These are phyloP conservation scores for Aspidapion aeneum DNA, from an alignment of 2,888 invertebrate species.

Conservation along the genomic window DNA sequence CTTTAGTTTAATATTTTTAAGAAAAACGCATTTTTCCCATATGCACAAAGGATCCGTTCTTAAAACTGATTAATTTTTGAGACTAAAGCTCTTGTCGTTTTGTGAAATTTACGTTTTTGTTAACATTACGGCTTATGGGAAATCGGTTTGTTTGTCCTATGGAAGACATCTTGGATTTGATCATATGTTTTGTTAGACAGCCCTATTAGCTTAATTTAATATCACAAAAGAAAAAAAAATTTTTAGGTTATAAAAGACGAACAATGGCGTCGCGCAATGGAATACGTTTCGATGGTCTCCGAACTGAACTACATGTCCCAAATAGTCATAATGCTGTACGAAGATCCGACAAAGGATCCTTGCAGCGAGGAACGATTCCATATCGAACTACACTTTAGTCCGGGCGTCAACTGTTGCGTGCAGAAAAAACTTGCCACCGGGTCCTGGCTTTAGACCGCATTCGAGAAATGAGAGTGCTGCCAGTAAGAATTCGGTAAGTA, in stretches of 20 bases:
- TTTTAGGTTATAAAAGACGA: conserved; percentile 68
- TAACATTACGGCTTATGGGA: too few relatives aligned
- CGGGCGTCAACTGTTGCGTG: conserved; percentile 95
- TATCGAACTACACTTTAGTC: conserved; percentile 98
- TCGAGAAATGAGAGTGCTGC: conserved; percentile 79
- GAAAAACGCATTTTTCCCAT: too few relatives aligned
- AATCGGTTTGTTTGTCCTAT: too few relatives aligned
- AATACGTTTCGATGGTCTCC: conserved; percentile 95
- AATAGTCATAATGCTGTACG: conserved; percentile 97
- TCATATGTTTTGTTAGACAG: too few relatives aligned
- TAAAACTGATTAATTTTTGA: too few relatives aligned
- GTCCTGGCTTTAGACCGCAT: conserved; percentile 90
- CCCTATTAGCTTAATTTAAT: too few relatives aligned
- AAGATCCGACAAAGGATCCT: conserved; percentile 95
- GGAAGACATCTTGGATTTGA: too few relatives aligned
- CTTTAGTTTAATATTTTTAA: too few relatives aligned
- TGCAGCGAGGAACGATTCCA: conserved; percentile 92
- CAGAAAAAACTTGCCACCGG: conserved; percentile 91
- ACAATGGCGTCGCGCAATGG: conserved; percentile 98
- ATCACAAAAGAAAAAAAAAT: too few relatives aligned
- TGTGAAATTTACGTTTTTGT: too few relatives aligned
- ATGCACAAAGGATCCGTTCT: too few relatives aligned
- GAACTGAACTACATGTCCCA: conserved; percentile 99
- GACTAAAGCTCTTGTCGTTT: too few relatives aligned
- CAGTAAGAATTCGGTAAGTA: conserved; percentile 54